Conservation (phyloP, 2,113 vertebrate genomes). For the Tamias sibiricus region DNA sequence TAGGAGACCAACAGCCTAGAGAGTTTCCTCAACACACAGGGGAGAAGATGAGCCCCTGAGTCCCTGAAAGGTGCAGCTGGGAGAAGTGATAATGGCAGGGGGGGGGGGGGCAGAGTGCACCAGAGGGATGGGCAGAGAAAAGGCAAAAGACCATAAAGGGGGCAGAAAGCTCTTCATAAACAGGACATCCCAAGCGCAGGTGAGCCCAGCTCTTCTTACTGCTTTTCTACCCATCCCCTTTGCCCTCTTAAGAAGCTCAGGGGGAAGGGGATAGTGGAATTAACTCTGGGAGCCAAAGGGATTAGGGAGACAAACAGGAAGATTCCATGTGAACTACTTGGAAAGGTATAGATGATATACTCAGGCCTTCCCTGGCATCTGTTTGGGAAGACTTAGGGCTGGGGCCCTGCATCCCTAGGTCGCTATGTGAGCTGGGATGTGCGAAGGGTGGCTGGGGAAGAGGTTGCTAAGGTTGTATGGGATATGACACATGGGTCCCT, state of each 20-base stretch:
- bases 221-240: neutral
- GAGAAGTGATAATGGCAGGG: neutral
- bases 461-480: neutral
- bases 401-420: neutral
- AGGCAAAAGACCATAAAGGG: neutral
- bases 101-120: neutral
- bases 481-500: neutral
- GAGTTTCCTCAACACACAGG: neutral
- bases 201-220: neutral
- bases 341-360: neutral
- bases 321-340: neutral
- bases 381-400: neutral
- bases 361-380: neutral
- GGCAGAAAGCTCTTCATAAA: neutral
- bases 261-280: neutral
- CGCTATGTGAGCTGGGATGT: neutral
- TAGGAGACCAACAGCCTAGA: neutral
- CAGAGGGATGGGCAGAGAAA: neutral
- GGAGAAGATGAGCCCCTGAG: neutral
- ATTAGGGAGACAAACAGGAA: slow-evolving; percentile 45
- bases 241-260: slow-evolving; percentile 53
- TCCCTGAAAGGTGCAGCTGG: neutral
- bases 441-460: neutral
- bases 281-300: slow-evolving; percentile 38
- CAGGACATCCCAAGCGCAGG: neutral